Percentiles rank a stretch among this genome's conserved stretches.
Evolutionary conservation across 2,888 invertebrate genomes (phyloP).

Genomic region (Arctia plantaginis): DNA sequence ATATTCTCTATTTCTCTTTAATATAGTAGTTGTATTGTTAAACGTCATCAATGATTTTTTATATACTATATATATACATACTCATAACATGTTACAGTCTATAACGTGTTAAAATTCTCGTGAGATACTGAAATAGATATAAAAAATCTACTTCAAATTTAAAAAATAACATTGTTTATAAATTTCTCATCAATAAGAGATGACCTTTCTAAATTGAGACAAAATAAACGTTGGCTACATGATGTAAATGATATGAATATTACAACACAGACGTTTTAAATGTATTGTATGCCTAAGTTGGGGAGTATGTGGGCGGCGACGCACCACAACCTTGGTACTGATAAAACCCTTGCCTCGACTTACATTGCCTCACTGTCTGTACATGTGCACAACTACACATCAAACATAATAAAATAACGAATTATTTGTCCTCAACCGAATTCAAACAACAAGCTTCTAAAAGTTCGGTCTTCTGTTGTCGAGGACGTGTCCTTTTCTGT

Average conservation of each 20-base stretch:
- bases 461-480: slow-evolving; percentile 17
- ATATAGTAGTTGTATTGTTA: not conserved
- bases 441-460: slow-evolving; percentile 31
- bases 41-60: not conserved
- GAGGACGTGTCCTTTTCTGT: not conserved
- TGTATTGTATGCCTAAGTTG: not conserved
- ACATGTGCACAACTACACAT: slow-evolving; percentile 16
- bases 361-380: slow-evolving; percentile 35
- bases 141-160: not conserved
- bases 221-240: not conserved
- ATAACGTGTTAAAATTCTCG: not conserved
- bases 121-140: not conserved
- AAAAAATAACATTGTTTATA: not conserved
- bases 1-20: not conserved
- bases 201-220: slow-evolving; percentile 3
- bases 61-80: not conserved
- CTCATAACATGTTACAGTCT: not conserved
- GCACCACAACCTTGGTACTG: slow-evolving; percentile 43
- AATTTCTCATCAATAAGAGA: not conserved
- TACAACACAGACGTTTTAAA: slow-evolving; percentile 3
- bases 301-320: slow-evolving; percentile 28
- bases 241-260: slow-evolving; percentile 10
- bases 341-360: slow-evolving; percentile 43
- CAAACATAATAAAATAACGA: slow-evolving; percentile 24
- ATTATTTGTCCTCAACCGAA: slow-evolving; percentile 31